Base-by-base conservation (phyloP, 2,888 invertebrate genomes). In the Meganola albula region DNA sequence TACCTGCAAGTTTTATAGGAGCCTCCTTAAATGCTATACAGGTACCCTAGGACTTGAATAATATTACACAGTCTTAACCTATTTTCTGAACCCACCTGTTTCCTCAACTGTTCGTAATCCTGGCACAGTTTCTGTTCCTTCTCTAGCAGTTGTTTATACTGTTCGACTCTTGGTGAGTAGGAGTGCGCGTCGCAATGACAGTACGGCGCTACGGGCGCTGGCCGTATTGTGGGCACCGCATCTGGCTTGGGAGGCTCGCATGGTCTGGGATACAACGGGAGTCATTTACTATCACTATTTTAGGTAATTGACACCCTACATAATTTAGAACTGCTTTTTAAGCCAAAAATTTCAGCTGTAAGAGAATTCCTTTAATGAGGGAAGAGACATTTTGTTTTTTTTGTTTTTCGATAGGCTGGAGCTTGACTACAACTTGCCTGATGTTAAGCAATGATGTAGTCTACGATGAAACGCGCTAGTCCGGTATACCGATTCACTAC, bases 151-250 rank as follows among this genome's bases (percentile, higher is more conserved):
- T 88, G 87, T 51, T 88, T 88, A 69, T 90, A 91, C 40, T 89
- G 88, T 39, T 88, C 89, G 37, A 89, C 84, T 30, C 88, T 72
- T 0, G 88, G 89, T 1, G 88, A 87, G 54, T 90, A 90, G 0
- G 88, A 79, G 53, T 90, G 90, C 0, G 82, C 84, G 43, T 90
- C 89, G 69, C 91, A 91, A 59, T 89, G 88, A 52, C 91, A 91
- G 55, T 89, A 89, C 0, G 89, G 89, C 1, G 89, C 88, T 2
- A 89, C 88, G 1, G 88, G 76, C 6, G 87, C 79, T 0, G 84
- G 87, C n/a, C 82, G 74, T 13, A 74, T 63, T 2, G 69, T 59
- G 0, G 87, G 86, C 29, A 76, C 74, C 1, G 75, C 61, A 2
- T 86, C 78, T 5, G 84, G 86, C 4, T 70, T 63, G 0, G 90